Percentiles rank a stretch among this genome's conserved stretches.
These are phyloP conservation scores for Drosophila miranda DNA, from an alignment of 1,140 invertebrate genomes.

Conservation along the genomic window DNA sequence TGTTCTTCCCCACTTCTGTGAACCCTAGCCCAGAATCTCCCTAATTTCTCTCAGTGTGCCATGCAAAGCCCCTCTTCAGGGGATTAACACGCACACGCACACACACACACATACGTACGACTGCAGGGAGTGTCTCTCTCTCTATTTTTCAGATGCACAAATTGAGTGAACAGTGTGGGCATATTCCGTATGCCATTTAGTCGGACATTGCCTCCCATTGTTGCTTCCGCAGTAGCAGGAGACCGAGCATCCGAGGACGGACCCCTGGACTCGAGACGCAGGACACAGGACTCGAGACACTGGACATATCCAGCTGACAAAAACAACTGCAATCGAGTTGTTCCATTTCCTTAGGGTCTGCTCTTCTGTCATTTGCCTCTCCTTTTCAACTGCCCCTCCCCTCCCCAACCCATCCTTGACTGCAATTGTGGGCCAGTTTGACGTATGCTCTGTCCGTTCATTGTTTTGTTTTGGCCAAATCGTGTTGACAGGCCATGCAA, in stretches of 20 bases:
- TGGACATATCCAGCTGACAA: slow-evolving; percentile 36
- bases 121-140: too few species aligned
- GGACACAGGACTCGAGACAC: neutral
- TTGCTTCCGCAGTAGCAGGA: slow-evolving; percentile 62
- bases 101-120: too few species aligned
- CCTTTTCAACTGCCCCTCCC: slow-evolving; percentile 16
- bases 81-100: slow-evolving; percentile 17
- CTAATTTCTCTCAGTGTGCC: slow-evolving; percentile 47
- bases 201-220: slow-evolving; percentile 47
- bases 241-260: slow-evolving; percentile 14
- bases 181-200: slow-evolving; percentile 58
- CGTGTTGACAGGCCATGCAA: slow-evolving; percentile 62
- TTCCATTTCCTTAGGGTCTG: too few species aligned
- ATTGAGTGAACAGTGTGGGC: slow-evolving; percentile 70
- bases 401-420: slow-evolving; percentile 7
- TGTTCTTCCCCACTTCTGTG: too few species aligned
- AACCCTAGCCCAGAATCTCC: neutral
- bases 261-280: neutral
- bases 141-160: slow-evolving; percentile 20
- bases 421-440: slow-evolving; percentile 77
- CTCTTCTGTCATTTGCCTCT: slow-evolving; percentile 1
- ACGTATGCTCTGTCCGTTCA: slow-evolving; percentile 47
- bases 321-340: too few species aligned
- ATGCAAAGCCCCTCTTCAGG: neutral
- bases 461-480: slow-evolving; percentile 63